These are phyloP conservation scores for Nycteola revayana DNA, from an alignment of 2,888 invertebrate species.

Conservation along the genomic window DNA sequence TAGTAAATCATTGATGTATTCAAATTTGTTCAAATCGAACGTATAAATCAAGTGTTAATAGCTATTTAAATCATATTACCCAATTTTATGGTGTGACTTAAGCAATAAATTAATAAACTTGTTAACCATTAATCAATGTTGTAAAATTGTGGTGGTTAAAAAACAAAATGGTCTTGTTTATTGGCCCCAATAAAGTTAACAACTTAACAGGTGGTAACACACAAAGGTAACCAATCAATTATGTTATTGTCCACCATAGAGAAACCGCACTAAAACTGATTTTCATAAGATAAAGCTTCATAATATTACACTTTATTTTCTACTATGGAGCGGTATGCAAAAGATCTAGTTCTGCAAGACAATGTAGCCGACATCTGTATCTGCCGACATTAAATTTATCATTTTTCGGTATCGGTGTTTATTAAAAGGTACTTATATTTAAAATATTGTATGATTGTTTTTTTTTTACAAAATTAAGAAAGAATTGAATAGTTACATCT, in stretches of 20 bases:
- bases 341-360: no score
- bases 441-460: no score
- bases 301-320: no score
- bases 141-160: constrained; percentile 8
- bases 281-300: constrained; percentile 6
- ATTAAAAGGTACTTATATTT: no score
- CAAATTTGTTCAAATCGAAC: no score
- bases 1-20: no score
- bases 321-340: no score
- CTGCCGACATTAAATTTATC: no score
- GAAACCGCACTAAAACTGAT: constrained; percentile 27
- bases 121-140: constrained; percentile 4
- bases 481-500: neutral
- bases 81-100: constrained; percentile 7
- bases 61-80: neutral
- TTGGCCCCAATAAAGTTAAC: constrained; percentile 23
- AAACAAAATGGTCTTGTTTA: constrained; percentile 14
- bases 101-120: constrained; percentile 19
- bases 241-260: constrained; percentile 16
- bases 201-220: constrained; percentile 26
- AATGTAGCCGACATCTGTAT: no score
- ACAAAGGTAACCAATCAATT: constrained; percentile 22
- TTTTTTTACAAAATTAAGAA: no score
- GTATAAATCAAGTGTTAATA: neutral
- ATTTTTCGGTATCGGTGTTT: no score